A percentile compares a stretch with the other conserved stretches of the same genome.
phyloP scores from a whole-genome alignment of 2,888 invertebrate genomes.

The Erynnis tages region DNA sequence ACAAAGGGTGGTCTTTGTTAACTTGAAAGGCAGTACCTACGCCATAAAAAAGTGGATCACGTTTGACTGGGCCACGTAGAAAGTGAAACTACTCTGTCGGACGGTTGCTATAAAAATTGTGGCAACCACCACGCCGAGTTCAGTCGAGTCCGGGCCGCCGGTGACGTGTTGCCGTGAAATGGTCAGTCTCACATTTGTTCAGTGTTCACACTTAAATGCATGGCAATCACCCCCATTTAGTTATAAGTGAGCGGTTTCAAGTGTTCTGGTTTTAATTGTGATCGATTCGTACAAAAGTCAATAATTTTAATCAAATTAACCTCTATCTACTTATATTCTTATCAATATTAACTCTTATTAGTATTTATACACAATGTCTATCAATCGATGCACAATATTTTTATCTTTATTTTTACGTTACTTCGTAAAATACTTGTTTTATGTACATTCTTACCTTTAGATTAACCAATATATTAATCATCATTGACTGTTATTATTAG shows the following conservation, averaged over 20 bases:
- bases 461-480: too few species aligned
- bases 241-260: neutral
- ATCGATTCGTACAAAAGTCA: neutral
- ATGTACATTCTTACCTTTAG: too few species aligned
- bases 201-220: conserved; percentile 7
- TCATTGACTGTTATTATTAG: too few species aligned
- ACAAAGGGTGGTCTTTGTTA: conserved; percentile 52
- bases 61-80: conserved; percentile 66
- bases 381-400: too few species aligned
- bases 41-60: conserved; percentile 70
- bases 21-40: conserved; percentile 53
- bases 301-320: neutral
- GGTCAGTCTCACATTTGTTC: conserved; percentile 68
- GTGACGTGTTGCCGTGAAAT: conserved; percentile 52
- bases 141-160: conserved; percentile 58
- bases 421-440: too few species aligned
- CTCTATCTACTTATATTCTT: too few species aligned
- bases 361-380: too few species aligned
- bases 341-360: too few species aligned
- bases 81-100: conserved; percentile 71
- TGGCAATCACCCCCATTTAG: neutral
- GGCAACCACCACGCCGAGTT: conserved; percentile 52
- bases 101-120: conserved; percentile 75
- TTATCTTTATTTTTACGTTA: too few species aligned
- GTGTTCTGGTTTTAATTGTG: conserved; percentile 9